Conservation (phyloP, 1,140 invertebrate species). For the Oscheius sp. region DNA sequence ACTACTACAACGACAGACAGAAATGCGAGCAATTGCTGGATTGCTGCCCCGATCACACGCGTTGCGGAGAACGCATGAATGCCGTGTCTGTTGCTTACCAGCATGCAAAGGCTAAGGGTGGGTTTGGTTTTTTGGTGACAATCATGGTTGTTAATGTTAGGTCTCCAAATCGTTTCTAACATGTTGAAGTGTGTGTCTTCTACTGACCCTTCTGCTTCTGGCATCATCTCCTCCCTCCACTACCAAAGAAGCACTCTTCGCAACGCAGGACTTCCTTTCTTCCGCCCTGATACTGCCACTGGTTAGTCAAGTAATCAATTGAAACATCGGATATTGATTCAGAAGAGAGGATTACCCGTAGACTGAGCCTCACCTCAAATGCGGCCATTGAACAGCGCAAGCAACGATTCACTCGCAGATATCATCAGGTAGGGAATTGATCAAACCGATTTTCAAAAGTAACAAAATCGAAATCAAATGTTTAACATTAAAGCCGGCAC, state of each 20-base stretch:
- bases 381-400: conserved; percentile 10
- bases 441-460: conserved; percentile 3
- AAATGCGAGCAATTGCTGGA: not conserved
- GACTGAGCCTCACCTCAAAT: conserved; percentile 13
- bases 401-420: conserved; percentile 15
- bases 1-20: conserved; percentile 7
- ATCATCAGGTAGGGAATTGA: conserved; percentile 13
- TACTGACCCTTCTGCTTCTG: conserved; percentile 13
- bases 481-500: not conserved
- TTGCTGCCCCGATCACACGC: conserved; percentile 17
- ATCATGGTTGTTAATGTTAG: no score
- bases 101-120: conserved; percentile 13
- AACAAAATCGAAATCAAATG: not conserved
- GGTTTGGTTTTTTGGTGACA: no score
- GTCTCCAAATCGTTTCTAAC: conserved; percentile 17
- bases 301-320: not conserved
- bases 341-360: conserved; percentile 22
- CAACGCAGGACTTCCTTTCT: conserved; percentile 22
- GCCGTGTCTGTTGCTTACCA: conserved; percentile 26
- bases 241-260: not conserved
- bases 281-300: conserved; percentile 23
- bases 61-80: conserved; percentile 35
- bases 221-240: conserved; percentile 12
- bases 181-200: conserved; percentile 14
- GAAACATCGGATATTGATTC: not conserved